Evolutionary conservation across 2,888 invertebrate species (phyloP).

Genomic region (Callinectes sapidus): DNA sequence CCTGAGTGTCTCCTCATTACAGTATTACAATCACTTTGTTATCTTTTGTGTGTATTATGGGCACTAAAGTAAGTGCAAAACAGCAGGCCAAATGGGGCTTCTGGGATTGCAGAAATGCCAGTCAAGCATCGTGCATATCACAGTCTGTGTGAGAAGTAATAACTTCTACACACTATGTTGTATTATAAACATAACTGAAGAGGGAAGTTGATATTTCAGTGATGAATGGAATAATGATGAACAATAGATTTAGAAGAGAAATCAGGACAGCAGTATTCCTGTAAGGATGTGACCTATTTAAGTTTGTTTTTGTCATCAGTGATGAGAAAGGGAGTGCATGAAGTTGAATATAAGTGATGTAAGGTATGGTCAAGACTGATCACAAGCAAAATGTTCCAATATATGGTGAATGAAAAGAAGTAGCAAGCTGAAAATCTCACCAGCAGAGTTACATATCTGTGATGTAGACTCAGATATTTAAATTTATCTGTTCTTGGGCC

Average conservation of each 20-base stretch:
- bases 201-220: not conserved
- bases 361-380: not conserved
- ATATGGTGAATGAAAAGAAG: not conserved
- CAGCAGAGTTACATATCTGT: not conserved
- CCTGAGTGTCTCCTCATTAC: not conserved
- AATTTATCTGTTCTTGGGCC: not conserved
- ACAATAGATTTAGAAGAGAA: not conserved
- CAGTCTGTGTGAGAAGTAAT: not conserved
- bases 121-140: not conserved
- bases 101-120: not conserved
- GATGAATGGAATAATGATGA: not conserved
- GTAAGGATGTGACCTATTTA: not conserved
- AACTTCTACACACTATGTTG: not conserved
- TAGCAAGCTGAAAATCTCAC: not conserved
- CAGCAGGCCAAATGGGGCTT: not conserved
- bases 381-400: not conserved
- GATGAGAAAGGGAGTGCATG: not conserved
- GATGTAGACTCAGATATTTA: not conserved
- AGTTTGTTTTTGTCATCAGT: not conserved
- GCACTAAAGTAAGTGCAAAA: not conserved
- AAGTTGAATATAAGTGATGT: not conserved
- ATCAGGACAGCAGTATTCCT: not conserved
- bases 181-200: not conserved
- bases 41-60: not conserved
- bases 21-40: slow-evolving; percentile 8